Percentiles rank a stretch among this genome's conserved stretches.
These are phyloP conservation scores for Drosophila sulfurigaster DNA, from an alignment of 1,140 invertebrate species.

Conservation along the genomic window DNA sequence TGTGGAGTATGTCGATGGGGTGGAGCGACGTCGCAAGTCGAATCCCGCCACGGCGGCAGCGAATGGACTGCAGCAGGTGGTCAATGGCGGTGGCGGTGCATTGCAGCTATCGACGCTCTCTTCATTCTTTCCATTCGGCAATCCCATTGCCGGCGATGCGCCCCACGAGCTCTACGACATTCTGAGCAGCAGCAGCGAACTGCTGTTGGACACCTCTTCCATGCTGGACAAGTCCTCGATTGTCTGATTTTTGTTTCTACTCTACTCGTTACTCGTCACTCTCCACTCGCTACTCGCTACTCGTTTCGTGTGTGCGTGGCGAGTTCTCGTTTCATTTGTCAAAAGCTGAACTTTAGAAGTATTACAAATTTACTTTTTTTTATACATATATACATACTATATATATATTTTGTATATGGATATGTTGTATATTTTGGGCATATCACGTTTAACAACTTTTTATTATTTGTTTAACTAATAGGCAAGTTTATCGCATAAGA, in stretches of 20 bases:
- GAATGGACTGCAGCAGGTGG: constrained; percentile 52
- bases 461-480: constrained; percentile 78
- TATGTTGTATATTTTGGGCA: constrained; percentile 39
- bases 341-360: constrained; percentile 76
- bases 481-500: constrained; percentile 68
- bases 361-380: constrained; percentile 60
- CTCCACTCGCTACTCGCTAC: constrained; percentile 2
- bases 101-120: constrained; percentile 78
- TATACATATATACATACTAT: constrained; percentile 22
- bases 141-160: constrained; percentile 74
- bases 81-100: constrained; percentile 27
- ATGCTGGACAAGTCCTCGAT: constrained; percentile 83
- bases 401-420: constrained; percentile 1
- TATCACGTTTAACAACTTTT: constrained; percentile 76
- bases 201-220: constrained; percentile 73
- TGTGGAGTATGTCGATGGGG: constrained; percentile 76
- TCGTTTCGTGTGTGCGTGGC: constrained; percentile 11
- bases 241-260: constrained; percentile 50
- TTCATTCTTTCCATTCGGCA: constrained; percentile 86
- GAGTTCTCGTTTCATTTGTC: constrained; percentile 42
- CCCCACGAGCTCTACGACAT: constrained; percentile 81
- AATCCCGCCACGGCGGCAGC: constrained; percentile 4
- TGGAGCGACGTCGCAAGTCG: constrained; percentile 68
- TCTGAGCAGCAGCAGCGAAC: constrained; percentile 74
- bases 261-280: constrained; percentile 1